Evolutionary conservation across 1,140 invertebrate species (phyloP), one percentile per base, ranked within the genome.

Genomic region (Zaprionus davidi): DNA sequence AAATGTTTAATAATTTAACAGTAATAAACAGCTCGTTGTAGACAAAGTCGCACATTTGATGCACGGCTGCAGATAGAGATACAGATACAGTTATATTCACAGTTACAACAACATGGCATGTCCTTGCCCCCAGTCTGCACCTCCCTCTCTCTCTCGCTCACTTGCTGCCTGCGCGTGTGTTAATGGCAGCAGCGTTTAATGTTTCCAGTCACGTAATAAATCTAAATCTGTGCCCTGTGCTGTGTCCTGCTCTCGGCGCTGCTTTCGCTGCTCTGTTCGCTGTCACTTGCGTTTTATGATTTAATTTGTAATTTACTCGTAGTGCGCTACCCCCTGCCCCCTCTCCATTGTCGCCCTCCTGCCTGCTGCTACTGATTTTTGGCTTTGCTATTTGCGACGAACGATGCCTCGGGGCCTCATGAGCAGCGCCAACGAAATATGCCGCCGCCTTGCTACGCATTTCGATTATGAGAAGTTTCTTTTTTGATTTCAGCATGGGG

Each of bases 281-380:
- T 90, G 85, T 90, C 85, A 90, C 85, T 90, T 90, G 86, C 85
- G 85, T 90, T 90, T 90, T 90, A 90, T 90, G 85, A 90, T 90
- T 90, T 90, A 90, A 90, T 90, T 90, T 90, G 85, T 90, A 90
- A 90, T 90, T 90, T 90, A 90, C 84, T 88, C 84, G 81, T 58
- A 84, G 84, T 70, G 78, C 71, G 62, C 13, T 63, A 56, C 34
- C 38, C 41, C 55, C 36, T 22, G 22, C 34, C 22, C 58, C 11
- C 36, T 1, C 26, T 7, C 5, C 26, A 6, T 6, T 28, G 5
- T 55, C 34, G n/a, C 31, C 0, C 20, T 65, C 0, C 53, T 7
- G 9, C 1, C 26, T 64, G 53, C 62, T 71, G 58, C 59, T 68
- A 13, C 26, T 49, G 36, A 7, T 76, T 74, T 85, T 78, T 79